These are phyloP conservation scores for honey bee (Apis mellifera) DNA, from an alignment of 1,140 invertebrate genomes.

Conservation along the genomic window Amel_HAv3.1 CM009934.2:3011001-3011500, in stretches of 20 bases:
- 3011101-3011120: conserved; percentile 46
- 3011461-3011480: conserved; percentile 5
- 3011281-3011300: too few species aligned
- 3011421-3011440: conserved; percentile 6
- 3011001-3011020: not conserved
- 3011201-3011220: too few species aligned
- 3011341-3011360: too few species aligned
- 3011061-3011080: conserved; percentile 36
- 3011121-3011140: conserved; percentile 26
- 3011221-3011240: too few species aligned
- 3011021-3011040: conserved; percentile 39
- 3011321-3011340: too few species aligned
- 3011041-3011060: conserved; percentile 23
- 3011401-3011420: too few species aligned
- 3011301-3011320: too few species aligned
- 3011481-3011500: conserved; percentile 32
- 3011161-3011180: conserved; percentile 31
- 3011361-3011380: too few species aligned
- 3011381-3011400: too few species aligned
- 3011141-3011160: conserved; percentile 31
- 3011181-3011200: not conserved
- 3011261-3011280: too few species aligned
- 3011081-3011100: conserved; percentile 10
- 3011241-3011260: too few species aligned
- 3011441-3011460: conserved; percentile 27